Base-by-base conservation (phyloP, 2,113 vertebrate species). In the Sciurus niger region DNA sequence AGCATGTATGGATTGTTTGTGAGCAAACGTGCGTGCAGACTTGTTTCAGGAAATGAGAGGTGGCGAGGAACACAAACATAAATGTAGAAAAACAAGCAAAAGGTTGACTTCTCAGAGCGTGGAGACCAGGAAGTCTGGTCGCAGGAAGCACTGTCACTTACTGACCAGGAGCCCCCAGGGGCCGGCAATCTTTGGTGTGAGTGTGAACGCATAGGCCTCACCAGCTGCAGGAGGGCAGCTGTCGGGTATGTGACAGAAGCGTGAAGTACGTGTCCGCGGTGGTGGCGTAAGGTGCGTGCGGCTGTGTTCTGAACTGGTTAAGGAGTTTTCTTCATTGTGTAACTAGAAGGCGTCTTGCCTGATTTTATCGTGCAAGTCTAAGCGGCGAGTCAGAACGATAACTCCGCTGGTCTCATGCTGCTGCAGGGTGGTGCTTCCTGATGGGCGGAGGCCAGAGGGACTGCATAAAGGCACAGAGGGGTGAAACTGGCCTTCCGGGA, bases 401-500 rank as follows among this genome's bases (percentile, higher is more conserved):
- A 24, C 55, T 58, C 25, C 22, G 37, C 51, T 25, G 9, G 2
- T 6, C 13, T 43, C 37, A 4, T 82, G 37, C 43, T 48, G 8
- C 11, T 37, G 3, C 12, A 6, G 60, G 16, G 5, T 3, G 28
- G 2, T 73, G 3, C 13, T 10, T n/a, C 67, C 4, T 58, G 34
- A 25, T 6, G 28, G 40, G 6, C 1, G 6, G 2, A 20, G 8
- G 8, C 24, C 8, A 16, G 2, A 6, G 2, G 12, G 4, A 0
- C 12, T 65, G 8, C 4, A 6, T 68, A 4, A 18, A 53, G 13
- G 51, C 18, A 7, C 2, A 51, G 14, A 20, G 63, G 58, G 30
- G 65, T 3, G 7, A 37, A 28, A 6, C 11, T 1, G 8, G 5
- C 10, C 7, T 17, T 40, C 7, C 53, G 37, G 1, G 55, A 53